Evolutionary conservation across 2,797 vertebrate genomes (phyloP).

Genomic region (Cyclopterus lumpus): DNA sequence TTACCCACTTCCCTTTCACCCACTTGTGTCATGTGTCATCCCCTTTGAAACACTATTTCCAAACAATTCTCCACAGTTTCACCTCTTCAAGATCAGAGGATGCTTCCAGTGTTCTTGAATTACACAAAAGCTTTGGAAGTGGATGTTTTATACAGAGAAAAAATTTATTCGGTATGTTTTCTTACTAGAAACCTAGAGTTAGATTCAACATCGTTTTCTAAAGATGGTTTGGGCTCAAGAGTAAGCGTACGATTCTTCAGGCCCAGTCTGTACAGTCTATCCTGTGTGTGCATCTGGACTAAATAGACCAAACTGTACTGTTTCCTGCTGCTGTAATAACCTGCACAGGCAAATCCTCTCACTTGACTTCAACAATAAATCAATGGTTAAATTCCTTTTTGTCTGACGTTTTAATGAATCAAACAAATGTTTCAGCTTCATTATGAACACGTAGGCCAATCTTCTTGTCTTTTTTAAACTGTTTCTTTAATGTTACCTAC

Average conservation of each 20-base stretch:
- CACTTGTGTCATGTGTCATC: slow-evolving; percentile 27
- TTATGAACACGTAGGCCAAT: not conserved
- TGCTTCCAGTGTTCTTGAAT: slow-evolving; percentile 32
- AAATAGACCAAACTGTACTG: too few relatives aligned
- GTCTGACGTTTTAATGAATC: not conserved
- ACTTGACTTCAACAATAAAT: not conserved
- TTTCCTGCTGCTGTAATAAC: too few relatives aligned
- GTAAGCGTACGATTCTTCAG: not conserved
- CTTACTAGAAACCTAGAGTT: not conserved
- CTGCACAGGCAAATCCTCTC: not conserved
- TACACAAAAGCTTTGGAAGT: slow-evolving; percentile 6
- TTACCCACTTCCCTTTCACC: not conserved
- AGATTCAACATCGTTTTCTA: not conserved
- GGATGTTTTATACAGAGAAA: not conserved
- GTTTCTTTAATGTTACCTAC: not conserved
- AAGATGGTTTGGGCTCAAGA: not conserved
- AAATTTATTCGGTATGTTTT: not conserved
- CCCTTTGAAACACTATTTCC: not conserved
- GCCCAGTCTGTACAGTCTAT: too few relatives aligned
- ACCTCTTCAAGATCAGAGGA: not conserved
- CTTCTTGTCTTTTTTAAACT: not conserved
- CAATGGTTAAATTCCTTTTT: too few relatives aligned
- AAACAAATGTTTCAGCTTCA: not conserved
- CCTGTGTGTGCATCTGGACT: too few relatives aligned
- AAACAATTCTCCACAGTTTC: slow-evolving; percentile 15